Conservation (phyloP, 2,888 invertebrate species). For the Ellobium chinense region DNA sequence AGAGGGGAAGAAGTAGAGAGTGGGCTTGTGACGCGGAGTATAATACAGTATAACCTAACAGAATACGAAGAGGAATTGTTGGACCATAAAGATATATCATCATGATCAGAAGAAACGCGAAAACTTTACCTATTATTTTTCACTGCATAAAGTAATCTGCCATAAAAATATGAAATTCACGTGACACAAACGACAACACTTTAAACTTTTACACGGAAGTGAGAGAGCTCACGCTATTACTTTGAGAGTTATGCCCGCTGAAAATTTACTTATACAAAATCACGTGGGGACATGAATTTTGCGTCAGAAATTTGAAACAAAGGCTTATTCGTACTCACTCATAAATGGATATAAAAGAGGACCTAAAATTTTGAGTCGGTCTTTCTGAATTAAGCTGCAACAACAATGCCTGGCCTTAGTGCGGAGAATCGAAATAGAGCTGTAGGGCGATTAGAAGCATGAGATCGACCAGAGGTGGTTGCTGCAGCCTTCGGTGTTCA, state of each 20-base stretch:
- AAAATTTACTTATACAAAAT: background rate
- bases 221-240: background rate
- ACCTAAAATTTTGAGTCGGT: background rate
- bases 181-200: background rate
- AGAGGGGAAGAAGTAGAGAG: no score
- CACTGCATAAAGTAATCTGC: background rate
- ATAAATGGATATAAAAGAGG: background rate
- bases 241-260: background rate
- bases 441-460: background rate
- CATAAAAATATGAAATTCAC: background rate
- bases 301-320: background rate
- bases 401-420: background rate
- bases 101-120: background rate
- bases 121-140: background rate
- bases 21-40: no score
- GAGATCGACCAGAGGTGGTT: background rate
- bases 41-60: no score
- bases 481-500: background rate
- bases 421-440: background rate
- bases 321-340: background rate
- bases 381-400: background rate
- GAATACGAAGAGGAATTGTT: no score
- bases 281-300: background rate
- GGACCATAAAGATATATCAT: background rate
- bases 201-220: background rate